Conservation (phyloP, 92 coral and sea anemone genomes). For the Nematostella vectensis region DNA sequence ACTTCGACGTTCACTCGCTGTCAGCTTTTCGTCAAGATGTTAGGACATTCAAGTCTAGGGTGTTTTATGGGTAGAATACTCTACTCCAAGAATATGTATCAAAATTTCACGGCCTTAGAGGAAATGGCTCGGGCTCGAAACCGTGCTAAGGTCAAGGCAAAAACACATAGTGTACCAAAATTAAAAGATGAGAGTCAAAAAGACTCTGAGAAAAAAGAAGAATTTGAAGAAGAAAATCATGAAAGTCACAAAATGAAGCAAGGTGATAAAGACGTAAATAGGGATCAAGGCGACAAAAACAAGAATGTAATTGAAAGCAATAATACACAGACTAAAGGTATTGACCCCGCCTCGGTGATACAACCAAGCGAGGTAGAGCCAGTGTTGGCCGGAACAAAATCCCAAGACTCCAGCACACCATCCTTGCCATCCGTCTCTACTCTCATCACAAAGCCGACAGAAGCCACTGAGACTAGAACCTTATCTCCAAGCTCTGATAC, state of each 20-base stretch:
- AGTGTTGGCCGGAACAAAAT: slow-evolving; percentile 11
- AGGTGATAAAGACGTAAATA: background rate
- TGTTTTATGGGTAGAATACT: slow-evolving; percentile 40
- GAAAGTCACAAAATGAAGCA: slow-evolving; percentile 1
- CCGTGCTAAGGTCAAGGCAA: background rate
- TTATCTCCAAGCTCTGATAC: background rate
- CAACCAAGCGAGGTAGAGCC: slow-evolving; percentile 37
- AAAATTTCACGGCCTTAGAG: slow-evolving; percentile 16
- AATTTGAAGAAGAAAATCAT: slow-evolving; percentile 9
- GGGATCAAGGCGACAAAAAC: background rate
- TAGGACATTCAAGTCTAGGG: slow-evolving; percentile 50
- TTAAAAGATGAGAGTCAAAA: slow-evolving; percentile 6
- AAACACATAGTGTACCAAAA: slow-evolving; percentile 12
- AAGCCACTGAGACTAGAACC: background rate
- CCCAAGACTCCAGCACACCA: slow-evolving; percentile 19
- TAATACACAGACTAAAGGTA: background rate
- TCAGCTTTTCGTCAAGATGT: slow-evolving; percentile 32
- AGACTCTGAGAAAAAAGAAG: slow-evolving; percentile 9
- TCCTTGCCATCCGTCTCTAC: slow-evolving; percentile 18
- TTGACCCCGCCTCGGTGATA: slow-evolving; percentile 15
- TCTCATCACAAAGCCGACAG: slow-evolving; percentile 10
- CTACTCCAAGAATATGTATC: slow-evolving; percentile 26
- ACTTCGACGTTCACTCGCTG: slow-evolving; percentile 35
- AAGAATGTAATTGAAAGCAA: slow-evolving; percentile 2
- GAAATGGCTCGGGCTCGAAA: background rate